A percentile compares a stretch with the other conserved stretches of the same genome.
Conservation (phyloP, 2,888 invertebrate species). For the Torymus aiolomorphi region DNA sequence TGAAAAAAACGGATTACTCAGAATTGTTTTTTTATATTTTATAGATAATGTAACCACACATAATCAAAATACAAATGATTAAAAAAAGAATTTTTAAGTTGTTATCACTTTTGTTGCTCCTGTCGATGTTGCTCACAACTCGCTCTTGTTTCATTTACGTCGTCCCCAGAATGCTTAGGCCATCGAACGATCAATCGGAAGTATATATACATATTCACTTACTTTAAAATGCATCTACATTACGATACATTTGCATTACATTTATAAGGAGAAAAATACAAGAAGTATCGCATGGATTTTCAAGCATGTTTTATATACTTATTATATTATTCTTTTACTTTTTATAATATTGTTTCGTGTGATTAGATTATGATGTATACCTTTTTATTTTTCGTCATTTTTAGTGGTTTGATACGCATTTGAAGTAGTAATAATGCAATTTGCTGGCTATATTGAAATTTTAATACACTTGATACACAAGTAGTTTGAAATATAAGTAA, state of each 20-base stretch:
- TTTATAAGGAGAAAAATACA: slow-evolving; percentile 32
- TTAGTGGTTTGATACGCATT: slow-evolving; percentile 50
- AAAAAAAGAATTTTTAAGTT: slow-evolving; percentile 52
- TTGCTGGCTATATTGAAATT: slow-evolving; percentile 34
- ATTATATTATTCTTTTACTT: slow-evolving; percentile 30
- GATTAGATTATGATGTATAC: slow-evolving; percentile 39
- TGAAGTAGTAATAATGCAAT: slow-evolving; percentile 40
- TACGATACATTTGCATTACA: slow-evolving; percentile 55
- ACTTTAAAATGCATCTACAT: slow-evolving; percentile 52
- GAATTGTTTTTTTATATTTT: slow-evolving; percentile 22
- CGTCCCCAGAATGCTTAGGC: slow-evolving; percentile 57
- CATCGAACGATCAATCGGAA: slow-evolving; percentile 58
- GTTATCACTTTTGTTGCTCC: slow-evolving; percentile 55
- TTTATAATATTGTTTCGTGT: slow-evolving; percentile 40
- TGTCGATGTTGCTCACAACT: slow-evolving; percentile 57
- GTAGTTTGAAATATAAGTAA: slow-evolving; percentile 36
- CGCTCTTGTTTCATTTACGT: slow-evolving; percentile 57
- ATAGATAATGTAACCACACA: slow-evolving; percentile 27
- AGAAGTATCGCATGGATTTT: slow-evolving; percentile 48
- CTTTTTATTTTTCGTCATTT: slow-evolving; percentile 50
- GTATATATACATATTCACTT: slow-evolving; percentile 58
- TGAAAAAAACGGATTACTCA: no score
- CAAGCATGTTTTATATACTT: slow-evolving; percentile 48
- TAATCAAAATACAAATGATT: slow-evolving; percentile 21
- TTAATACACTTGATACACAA: slow-evolving; percentile 30